These are phyloP conservation scores for Poeciliopsis presidionis DNA, from an alignment of 2,797 vertebrate species.

Conservation along the genomic window DNA sequence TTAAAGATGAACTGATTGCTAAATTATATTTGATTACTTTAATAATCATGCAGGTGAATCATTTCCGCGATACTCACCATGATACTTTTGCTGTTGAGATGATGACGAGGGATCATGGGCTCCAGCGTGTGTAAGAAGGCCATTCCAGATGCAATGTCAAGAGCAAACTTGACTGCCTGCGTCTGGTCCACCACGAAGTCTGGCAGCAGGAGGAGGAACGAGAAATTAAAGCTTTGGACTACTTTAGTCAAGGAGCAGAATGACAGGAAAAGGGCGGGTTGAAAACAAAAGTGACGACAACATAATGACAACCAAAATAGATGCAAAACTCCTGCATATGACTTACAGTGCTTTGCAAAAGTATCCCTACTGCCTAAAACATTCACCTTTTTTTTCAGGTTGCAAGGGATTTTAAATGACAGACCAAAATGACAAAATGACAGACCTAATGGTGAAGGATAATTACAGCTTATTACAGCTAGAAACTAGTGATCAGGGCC, in stretches of 20 bases:
- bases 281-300: slow-evolving; percentile 40
- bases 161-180: slow-evolving; percentile 95
- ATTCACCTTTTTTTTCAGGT: not conserved
- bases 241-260: slow-evolving; percentile 6
- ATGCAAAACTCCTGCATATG: slow-evolving; percentile 39
- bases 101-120: slow-evolving; percentile 95
- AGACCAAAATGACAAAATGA: no score
- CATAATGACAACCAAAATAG: slow-evolving; percentile 33
- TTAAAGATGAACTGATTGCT: no score
- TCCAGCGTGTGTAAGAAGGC: slow-evolving; percentile 97
- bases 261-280: slow-evolving; percentile 8
- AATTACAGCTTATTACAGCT: no score
- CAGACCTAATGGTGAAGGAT: not conserved
- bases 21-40: no score
- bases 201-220: slow-evolving; percentile 42
- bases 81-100: slow-evolving; percentile 95
- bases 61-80: slow-evolving; percentile 85
- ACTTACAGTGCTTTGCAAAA: slow-evolving; percentile 1
- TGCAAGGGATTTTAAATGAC: not conserved
- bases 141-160: slow-evolving; percentile 95
- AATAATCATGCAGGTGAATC: no score
- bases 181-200: slow-evolving; percentile 98
- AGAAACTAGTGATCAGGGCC: no score
- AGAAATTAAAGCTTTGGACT: slow-evolving; percentile 20
- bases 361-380: not conserved